These are phyloP conservation scores for Xenops minutus DNA, from an alignment of 2,797 vertebrate species.

Conservation along the genomic window DNA sequence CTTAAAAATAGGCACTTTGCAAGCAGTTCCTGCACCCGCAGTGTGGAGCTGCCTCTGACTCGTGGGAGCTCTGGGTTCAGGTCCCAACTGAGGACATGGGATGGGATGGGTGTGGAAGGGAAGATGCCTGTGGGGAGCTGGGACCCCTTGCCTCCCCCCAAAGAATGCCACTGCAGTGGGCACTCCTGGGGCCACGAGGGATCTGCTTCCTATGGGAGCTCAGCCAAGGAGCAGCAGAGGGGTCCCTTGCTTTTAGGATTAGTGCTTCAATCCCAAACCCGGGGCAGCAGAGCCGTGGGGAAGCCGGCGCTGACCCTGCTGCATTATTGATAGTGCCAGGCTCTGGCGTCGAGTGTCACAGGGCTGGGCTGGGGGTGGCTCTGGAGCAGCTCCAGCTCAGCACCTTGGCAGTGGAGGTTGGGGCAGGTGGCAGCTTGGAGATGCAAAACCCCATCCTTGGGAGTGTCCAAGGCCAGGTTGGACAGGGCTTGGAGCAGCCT, in stretches of 20 bases:
- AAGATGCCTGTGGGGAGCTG: background rate
- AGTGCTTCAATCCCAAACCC: rapidly evolving
- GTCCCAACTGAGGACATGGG: rapidly evolving
- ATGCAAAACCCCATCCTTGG: background rate
- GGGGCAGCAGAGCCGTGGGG: background rate
- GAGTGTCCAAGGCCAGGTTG: rapidly evolving
- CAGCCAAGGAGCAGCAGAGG: rapidly evolving
- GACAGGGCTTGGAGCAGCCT: rapidly evolving
- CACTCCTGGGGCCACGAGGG: rapidly evolving
- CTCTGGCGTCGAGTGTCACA: background rate
- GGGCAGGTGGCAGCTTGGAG: rapidly evolving
- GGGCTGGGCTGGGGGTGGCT: background rate
- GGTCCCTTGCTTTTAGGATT: background rate
- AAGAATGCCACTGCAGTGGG: rapidly evolving
- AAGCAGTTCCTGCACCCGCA: rapidly evolving
- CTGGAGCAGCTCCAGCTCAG: background rate
- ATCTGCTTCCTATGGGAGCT: rapidly evolving
- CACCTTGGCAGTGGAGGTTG: rapidly evolving
- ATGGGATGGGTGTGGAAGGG: background rate
- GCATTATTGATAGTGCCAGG: slow-evolving; percentile 32
- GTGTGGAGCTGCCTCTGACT: background rate
- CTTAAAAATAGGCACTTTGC: rapidly evolving
- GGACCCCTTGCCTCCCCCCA: background rate
- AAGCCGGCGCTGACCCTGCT: background rate
- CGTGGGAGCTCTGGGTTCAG: background rate